Evolutionary conservation across 1,140 invertebrate genomes (phyloP).

Genomic region (Platorchestia sp.): DNA sequence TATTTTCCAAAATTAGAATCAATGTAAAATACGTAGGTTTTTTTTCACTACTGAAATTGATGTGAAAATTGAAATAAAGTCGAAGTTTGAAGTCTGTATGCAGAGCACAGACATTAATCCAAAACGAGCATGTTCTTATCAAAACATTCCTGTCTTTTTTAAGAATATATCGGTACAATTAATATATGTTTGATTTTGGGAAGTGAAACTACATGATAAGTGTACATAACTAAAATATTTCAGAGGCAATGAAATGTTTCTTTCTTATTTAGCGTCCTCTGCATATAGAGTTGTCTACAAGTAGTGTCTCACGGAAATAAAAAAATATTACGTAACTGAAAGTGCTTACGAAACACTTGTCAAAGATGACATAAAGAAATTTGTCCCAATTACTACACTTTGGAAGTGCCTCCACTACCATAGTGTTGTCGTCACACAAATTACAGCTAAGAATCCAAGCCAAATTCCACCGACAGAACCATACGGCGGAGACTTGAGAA

Average conservation of each 20-base stretch:
- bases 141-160: not conserved
- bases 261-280: not conserved
- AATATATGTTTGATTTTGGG: not conserved
- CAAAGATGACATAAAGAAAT: not conserved
- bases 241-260: not conserved
- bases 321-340: not conserved
- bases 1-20: too few species aligned
- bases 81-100: not conserved
- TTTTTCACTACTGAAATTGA: not conserved
- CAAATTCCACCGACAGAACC: not conserved
- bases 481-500: not conserved
- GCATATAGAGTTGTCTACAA: not conserved
- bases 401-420: not conserved
- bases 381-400: not conserved
- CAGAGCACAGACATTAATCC: not conserved
- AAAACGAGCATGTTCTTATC: not conserved
- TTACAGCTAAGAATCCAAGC: not conserved
- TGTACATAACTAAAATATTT: not conserved
- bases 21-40: too few species aligned
- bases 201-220: not conserved
- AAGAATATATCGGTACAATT: not conserved
- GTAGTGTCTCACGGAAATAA: not conserved
- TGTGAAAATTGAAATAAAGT: not conserved
- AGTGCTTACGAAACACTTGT: not conserved
- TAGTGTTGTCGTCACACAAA: not conserved